A percentile compares a stretch with the other conserved stretches of the same genome.
phyloP scores from a whole-genome alignment of 2,888 invertebrate genomes.

The Danaus chrysippus region DNA sequence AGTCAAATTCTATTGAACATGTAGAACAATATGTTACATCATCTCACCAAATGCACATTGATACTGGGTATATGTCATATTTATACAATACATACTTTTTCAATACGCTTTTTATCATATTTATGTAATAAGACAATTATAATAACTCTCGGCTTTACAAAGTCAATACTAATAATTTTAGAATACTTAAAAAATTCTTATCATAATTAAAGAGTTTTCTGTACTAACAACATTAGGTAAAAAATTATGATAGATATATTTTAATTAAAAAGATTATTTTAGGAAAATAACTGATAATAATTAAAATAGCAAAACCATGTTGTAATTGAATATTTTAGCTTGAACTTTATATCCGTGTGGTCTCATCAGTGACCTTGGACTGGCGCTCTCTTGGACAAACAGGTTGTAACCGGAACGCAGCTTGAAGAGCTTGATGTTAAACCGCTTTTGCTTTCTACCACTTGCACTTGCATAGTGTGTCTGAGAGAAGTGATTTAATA shows the following conservation, averaged over 20 bases:
- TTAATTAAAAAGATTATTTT: too few species aligned
- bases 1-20: slow-evolving; percentile 13
- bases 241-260: too few species aligned
- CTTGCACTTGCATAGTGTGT: slow-evolving; percentile 24
- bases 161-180: slow-evolving; percentile 26
- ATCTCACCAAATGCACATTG: too few species aligned
- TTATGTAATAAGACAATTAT: background rate
- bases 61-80: too few species aligned
- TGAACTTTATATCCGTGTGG: slow-evolving; percentile 26
- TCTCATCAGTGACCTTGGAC: slow-evolving; percentile 63
- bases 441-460: slow-evolving; percentile 54
- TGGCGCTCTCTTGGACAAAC: slow-evolving; percentile 58
- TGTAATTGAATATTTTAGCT: background rate
- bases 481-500: background rate
- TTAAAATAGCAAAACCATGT: background rate
- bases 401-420: slow-evolving; percentile 55
- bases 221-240: too few species aligned
- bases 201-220: slow-evolving; percentile 17
- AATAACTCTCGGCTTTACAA: slow-evolving; percentile 11
- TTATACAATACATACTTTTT: too few species aligned
- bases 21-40: too few species aligned
- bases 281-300: too few species aligned
- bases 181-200: slow-evolving; percentile 22
- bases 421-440: slow-evolving; percentile 32
- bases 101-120: background rate